These are phyloP conservation scores for Chrysogorgia sp. DNA, from an alignment of 92 coral and sea anemone genomes.

Conservation along the genomic window DNA sequence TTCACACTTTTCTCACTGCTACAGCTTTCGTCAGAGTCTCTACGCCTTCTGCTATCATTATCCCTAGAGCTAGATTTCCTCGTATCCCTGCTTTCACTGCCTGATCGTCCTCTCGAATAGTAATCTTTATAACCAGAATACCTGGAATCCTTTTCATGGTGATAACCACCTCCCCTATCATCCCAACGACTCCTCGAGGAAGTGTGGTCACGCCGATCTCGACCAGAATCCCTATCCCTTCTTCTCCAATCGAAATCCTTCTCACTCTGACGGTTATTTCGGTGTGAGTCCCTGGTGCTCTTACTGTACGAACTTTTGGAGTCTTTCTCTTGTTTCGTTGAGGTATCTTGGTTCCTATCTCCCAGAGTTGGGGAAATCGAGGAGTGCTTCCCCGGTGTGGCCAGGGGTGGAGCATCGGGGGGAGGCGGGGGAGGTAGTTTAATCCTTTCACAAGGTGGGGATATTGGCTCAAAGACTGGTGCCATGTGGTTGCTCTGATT, in stretches of 20 bases:
- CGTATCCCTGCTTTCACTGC: constrained; percentile 46
- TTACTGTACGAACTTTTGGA: background rate
- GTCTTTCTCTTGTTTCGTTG: constrained; percentile 14
- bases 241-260: constrained; percentile 69
- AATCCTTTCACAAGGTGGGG: constrained; percentile 73
- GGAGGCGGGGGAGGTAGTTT: constrained; percentile 75
- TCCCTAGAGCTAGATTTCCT: constrained; percentile 60
- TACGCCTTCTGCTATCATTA: constrained; percentile 63
- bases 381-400: constrained; percentile 63
- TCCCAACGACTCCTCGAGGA: constrained; percentile 49
- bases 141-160: constrained; percentile 67
- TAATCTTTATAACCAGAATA: constrained; percentile 70
- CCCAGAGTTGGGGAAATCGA: constrained; percentile 24
- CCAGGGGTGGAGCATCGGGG: constrained; percentile 75
- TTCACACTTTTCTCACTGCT: constrained; percentile 53
- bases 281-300: constrained; percentile 52
- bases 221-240: constrained; percentile 63
- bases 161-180: constrained; percentile 64
- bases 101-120: constrained; percentile 46
- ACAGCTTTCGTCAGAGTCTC: constrained; percentile 62
- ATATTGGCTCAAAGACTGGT: constrained; percentile 88
- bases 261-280: constrained; percentile 67
- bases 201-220: constrained; percentile 65
- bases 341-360: constrained; percentile 75
- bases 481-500: constrained; percentile 2